Conservation (phyloP, 2,888 invertebrate genomes). For the Lepidochrysops patricia region DNA sequence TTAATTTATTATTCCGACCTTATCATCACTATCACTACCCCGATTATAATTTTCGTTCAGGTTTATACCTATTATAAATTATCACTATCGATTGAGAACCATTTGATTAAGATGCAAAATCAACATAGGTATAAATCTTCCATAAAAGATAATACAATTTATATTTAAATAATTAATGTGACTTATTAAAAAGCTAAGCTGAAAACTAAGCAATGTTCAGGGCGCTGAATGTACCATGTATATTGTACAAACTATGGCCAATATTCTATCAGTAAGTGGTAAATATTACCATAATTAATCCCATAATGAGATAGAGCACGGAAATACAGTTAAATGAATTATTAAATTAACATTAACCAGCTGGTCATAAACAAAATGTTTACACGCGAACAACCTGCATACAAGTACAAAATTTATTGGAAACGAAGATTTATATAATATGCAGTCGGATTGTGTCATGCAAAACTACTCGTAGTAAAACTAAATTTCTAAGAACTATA, state of each 20-base stretch:
- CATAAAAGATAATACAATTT: too few species aligned
- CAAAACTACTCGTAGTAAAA: not conserved
- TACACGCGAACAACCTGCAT: not conserved
- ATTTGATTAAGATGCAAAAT: too few species aligned
- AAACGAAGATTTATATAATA: not conserved
- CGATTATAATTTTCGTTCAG: not conserved
- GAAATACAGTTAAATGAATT: slow-evolving; percentile 1
- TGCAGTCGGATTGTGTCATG: not conserved
- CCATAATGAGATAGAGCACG: not conserved
- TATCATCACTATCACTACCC: slow-evolving; percentile 1
- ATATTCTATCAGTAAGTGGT: not conserved
- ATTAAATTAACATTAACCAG: not conserved
- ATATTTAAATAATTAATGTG: too few species aligned
- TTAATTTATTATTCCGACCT: not conserved
- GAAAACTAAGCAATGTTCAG: too few species aligned
- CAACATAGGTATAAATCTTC: too few species aligned
- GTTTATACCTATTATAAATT: not conserved
- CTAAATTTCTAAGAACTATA: not conserved
- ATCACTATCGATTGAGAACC: not conserved
- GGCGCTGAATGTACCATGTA: too few species aligned
- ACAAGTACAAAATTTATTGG: not conserved
- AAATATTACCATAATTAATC: not conserved
- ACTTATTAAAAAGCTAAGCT: too few species aligned
- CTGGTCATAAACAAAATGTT: not conserved
- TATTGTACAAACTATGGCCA: too few species aligned